phyloP scores from a whole-genome alignment of 2,797 vertebrate species.

The Lepus oiostolus region DNA sequence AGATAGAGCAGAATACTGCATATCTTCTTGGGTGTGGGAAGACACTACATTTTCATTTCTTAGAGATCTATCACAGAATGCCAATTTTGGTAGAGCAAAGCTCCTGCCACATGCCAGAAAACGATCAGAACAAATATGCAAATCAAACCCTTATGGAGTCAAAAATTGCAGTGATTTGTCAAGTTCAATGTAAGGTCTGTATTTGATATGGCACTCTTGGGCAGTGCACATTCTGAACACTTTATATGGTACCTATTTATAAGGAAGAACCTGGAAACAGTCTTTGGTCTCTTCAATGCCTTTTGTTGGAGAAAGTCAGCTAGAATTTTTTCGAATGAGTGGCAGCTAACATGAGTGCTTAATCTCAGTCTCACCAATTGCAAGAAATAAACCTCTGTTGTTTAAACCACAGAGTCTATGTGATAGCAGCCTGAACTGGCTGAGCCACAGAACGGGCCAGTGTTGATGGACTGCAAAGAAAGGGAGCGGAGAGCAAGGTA shows the following conservation, averaged over 20 bases:
- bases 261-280: not conserved
- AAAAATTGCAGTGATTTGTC: not conserved
- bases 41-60: not conserved
- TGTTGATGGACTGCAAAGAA: not conserved
- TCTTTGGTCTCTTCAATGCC: not conserved
- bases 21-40: not conserved
- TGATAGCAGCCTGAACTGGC: not conserved
- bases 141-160: not conserved
- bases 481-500: no score
- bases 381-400: not conserved
- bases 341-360: not conserved
- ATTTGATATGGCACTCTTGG: not conserved
- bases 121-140: not conserved
- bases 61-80: constrained; percentile 31
- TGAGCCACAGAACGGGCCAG: not conserved
- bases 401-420: not conserved
- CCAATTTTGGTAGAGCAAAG: not conserved
- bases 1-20: not conserved
- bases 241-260: not conserved
- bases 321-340: not conserved
- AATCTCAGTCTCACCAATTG: not conserved
- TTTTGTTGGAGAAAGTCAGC: not conserved
- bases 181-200: not conserved
- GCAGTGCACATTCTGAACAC: not conserved
- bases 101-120: not conserved